Evolutionary conservation across 2,113 vertebrate species (phyloP).

Genomic region (Elaphurus davidianus): DNA sequence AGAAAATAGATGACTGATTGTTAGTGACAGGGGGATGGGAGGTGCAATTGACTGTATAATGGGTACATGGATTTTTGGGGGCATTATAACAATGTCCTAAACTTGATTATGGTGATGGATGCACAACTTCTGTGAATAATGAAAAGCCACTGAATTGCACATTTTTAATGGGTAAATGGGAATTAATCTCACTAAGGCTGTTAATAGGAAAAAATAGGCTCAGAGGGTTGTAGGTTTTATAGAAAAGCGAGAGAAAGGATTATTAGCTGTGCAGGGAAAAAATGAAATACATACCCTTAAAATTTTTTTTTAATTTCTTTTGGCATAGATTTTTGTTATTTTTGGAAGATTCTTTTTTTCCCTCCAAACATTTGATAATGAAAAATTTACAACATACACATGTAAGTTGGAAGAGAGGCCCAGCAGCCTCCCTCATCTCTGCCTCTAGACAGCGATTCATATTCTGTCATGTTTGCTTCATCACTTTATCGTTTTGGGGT

Average conservation of each 20-base stretch:
- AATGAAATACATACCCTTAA: background rate
- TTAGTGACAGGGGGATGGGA: background rate
- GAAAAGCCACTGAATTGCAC: background rate
- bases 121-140: background rate
- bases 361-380: background rate
- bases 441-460: rapidly evolving
- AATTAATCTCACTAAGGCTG: background rate
- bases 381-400: background rate
- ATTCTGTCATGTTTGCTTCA: background rate
- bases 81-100: background rate
- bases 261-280: background rate
- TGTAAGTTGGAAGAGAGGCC: background rate
- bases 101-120: background rate
- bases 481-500: background rate
- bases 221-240: background rate
- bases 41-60: background rate
- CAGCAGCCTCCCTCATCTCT: background rate
- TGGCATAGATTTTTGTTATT: background rate
- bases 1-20: background rate
- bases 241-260: background rate
- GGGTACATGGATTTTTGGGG: background rate
- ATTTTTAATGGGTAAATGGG: background rate
- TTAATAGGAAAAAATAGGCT: background rate
- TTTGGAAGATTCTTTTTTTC: background rate
- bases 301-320: background rate